Percentiles rank a stretch among this genome's conserved stretches.
phyloP scores from a whole-genome alignment of 2,797 vertebrate species.

The Nothura maculosa region DNA sequence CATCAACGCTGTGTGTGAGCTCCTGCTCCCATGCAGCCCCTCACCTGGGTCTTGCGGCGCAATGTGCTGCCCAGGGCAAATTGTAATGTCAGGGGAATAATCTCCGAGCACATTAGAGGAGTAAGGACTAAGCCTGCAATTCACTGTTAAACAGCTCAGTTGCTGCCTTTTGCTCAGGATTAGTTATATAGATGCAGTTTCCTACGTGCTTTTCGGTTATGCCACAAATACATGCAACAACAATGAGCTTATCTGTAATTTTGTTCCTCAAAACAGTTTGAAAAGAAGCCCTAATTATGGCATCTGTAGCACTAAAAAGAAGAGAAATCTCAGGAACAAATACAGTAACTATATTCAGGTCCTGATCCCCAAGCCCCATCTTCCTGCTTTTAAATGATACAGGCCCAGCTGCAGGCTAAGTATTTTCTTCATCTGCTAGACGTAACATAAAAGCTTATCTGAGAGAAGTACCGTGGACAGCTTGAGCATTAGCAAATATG shows the following conservation, averaged over 20 bases:
- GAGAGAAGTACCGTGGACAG: neutral
- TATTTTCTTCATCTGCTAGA: neutral
- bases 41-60: neutral
- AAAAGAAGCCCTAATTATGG: neutral
- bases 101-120: neutral
- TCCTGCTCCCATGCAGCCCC: rapidly evolving
- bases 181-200: neutral
- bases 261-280: neutral
- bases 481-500: neutral
- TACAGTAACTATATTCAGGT: neutral
- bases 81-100: neutral
- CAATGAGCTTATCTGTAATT: neutral
- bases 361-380: neutral
- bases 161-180: neutral
- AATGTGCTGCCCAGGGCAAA: rapidly evolving
- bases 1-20: neutral
- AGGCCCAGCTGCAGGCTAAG: neutral
- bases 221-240: neutral
- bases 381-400: rapidly evolving
- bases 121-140: neutral
- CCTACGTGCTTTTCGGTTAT: neutral
- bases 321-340: neutral
- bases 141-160: neutral
- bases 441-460: neutral
- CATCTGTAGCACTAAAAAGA: neutral